phyloP scores from a whole-genome alignment of 2,113 vertebrate species.

The Tychaedon coryphoeus region DNA sequence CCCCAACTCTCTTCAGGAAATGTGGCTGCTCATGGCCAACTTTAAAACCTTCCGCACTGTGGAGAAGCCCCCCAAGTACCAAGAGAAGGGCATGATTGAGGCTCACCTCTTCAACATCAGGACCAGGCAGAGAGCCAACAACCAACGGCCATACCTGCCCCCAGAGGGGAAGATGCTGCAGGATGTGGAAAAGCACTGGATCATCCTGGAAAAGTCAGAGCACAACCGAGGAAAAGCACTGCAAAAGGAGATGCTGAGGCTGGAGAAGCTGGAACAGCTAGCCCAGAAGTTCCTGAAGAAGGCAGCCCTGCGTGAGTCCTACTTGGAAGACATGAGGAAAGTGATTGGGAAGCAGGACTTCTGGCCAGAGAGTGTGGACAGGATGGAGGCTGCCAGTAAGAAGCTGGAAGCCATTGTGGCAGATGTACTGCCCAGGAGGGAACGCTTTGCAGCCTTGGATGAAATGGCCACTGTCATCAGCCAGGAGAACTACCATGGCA shows the following conservation, averaged over 20 bases:
- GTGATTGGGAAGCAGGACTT: slow-evolving; percentile 77
- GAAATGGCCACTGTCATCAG: slow-evolving; percentile 78
- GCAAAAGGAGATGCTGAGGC: slow-evolving; percentile 77
- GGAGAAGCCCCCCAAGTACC: slow-evolving; percentile 89
- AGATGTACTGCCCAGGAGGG: slow-evolving; percentile 79
- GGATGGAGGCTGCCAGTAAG: slow-evolving; percentile 75
- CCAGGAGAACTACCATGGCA: slow-evolving; percentile 82
- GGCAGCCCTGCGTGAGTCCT: slow-evolving; percentile 81
- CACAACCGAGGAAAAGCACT: slow-evolving; percentile 73
- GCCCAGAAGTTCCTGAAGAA: slow-evolving; percentile 83
- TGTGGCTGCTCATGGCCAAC: slow-evolving; percentile 78
- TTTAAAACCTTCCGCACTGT: slow-evolving; percentile 85
- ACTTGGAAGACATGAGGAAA: slow-evolving; percentile 78
- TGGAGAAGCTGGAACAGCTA: slow-evolving; percentile 85
- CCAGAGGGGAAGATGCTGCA: slow-evolving; percentile 72
- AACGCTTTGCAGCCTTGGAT: slow-evolving; percentile 78
- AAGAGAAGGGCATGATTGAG: slow-evolving; percentile 84
- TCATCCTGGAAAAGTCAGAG: slow-evolving; percentile 77
- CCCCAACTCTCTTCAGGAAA: slow-evolving; percentile 83
- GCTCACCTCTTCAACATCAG: slow-evolving; percentile 85
- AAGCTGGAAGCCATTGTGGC: slow-evolving; percentile 83
- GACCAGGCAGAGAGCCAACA: slow-evolving; percentile 82
- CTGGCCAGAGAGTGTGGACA: slow-evolving; percentile 57
- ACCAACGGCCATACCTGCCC: slow-evolving; percentile 80
- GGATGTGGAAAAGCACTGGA: slow-evolving; percentile 85